Percentiles rank a stretch among this genome's conserved stretches.
phyloP scores from a whole-genome alignment of 2,888 invertebrate genomes.

The Ochlodes sylvanus region DNA sequence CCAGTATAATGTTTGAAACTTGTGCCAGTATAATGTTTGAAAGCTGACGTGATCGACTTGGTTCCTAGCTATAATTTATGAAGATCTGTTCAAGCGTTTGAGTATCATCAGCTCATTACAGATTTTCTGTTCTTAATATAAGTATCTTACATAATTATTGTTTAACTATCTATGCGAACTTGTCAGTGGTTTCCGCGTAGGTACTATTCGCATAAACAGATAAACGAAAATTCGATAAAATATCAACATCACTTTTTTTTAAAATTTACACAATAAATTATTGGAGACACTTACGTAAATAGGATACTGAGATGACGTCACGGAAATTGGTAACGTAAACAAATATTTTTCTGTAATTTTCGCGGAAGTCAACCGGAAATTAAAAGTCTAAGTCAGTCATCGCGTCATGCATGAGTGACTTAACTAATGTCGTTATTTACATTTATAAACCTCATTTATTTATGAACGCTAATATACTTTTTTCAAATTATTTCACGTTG shows the following conservation, averaged over 20 bases:
- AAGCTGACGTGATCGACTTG: too few species aligned
- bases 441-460: neutral
- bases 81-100: too few species aligned
- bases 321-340: neutral
- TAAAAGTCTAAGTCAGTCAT: neutral
- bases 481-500: neutral
- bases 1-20: too few species aligned
- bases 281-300: neutral
- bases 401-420: neutral
- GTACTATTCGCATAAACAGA: too few species aligned
- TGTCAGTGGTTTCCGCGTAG: too few species aligned
- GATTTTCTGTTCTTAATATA: too few species aligned
- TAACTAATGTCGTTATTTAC: neutral
- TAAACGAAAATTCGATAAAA: too few species aligned
- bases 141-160: too few species aligned
- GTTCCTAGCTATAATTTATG: too few species aligned
- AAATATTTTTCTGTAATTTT: slow-evolving; percentile 3
- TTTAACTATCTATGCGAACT: too few species aligned
- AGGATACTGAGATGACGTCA: neutral
- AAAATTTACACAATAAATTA: neutral
- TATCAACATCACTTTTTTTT: neutral
- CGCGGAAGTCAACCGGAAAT: slow-evolving; percentile 1
- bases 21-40: too few species aligned
- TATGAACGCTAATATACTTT: neutral
- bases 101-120: too few species aligned